These are phyloP conservation scores for Azorinus chamasolen DNA, from an alignment of 2,888 invertebrate genomes.

Conservation along the genomic window DNA sequence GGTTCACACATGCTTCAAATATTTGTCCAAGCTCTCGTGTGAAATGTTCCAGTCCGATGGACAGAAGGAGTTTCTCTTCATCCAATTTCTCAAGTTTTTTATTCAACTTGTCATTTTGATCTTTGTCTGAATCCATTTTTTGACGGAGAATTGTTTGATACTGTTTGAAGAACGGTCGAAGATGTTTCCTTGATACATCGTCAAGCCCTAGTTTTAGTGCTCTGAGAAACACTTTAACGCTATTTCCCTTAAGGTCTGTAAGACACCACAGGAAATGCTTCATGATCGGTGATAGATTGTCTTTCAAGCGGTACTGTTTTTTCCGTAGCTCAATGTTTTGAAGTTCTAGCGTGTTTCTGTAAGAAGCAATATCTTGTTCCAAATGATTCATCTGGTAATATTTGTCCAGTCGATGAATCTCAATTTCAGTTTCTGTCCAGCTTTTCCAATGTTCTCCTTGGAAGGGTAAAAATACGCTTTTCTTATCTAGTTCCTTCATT, in stretches of 20 bases:
- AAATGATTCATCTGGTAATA: background rate
- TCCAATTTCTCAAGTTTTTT: constrained; percentile 1
- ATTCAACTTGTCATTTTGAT: background rate
- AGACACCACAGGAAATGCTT: background rate
- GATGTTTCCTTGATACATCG: background rate
- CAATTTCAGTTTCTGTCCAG: constrained; percentile 13
- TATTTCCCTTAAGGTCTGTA: no score
- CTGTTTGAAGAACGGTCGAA: background rate
- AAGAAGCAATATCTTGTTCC: no score
- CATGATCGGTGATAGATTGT: background rate
- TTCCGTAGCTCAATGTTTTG: background rate
- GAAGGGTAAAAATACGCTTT: constrained; percentile 4
- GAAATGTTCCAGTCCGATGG: constrained; percentile 21
- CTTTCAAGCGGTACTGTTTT: background rate
- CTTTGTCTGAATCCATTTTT: background rate
- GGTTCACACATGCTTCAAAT: background rate
- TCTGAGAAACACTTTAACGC: constrained; percentile 5
- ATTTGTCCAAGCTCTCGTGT: constrained; percentile 2
- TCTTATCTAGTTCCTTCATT: background rate
- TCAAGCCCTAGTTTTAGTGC: constrained; percentile 12
- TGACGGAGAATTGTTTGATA: constrained; percentile 7
- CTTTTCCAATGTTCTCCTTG: constrained; percentile 11
- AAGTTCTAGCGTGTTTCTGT: no score
- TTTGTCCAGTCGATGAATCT: background rate
- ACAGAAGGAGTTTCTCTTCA: background rate